Evolutionary conservation across 2,113 vertebrate genomes (phyloP).

Genomic region (Mastomys natalensis): DNA sequence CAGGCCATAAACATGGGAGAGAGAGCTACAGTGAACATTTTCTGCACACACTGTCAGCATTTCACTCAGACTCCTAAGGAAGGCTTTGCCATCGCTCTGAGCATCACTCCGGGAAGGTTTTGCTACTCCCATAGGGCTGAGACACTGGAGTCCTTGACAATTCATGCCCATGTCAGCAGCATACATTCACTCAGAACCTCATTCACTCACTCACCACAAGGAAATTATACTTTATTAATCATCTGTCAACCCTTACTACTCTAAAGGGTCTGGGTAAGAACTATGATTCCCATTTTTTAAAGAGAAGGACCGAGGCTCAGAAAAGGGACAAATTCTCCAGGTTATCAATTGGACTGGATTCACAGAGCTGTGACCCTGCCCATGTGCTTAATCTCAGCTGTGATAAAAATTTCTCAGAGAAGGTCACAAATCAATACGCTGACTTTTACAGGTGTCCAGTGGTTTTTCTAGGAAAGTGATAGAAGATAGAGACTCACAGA

Average conservation of each 20-base stretch:
- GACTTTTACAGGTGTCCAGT: not conserved
- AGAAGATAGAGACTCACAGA: not conserved
- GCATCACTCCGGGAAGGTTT: not conserved
- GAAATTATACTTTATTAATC: not conserved
- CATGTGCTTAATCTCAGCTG: not conserved
- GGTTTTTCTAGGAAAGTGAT: conserved; percentile 34
- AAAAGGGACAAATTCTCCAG: not conserved
- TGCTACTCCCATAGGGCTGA: not conserved
- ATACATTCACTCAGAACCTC: not conserved
- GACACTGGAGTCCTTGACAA: not conserved
- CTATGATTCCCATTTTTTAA: not conserved
- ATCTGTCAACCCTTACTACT: not conserved
- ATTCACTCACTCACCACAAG: not conserved
- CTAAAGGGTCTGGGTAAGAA: not conserved
- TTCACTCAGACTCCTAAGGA: not conserved
- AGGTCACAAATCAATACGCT: not conserved
- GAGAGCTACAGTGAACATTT: not conserved
- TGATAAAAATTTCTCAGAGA: not conserved
- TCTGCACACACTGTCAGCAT: not conserved
- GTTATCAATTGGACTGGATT: not conserved
- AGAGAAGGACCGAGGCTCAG: not conserved
- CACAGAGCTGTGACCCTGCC: not conserved
- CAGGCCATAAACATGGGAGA: not conserved
- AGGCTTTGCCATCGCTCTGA: not conserved
- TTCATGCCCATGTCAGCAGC: not conserved